phyloP scores from a whole-genome alignment of 2,888 invertebrate genomes.

The Harpalus rufipes region DNA sequence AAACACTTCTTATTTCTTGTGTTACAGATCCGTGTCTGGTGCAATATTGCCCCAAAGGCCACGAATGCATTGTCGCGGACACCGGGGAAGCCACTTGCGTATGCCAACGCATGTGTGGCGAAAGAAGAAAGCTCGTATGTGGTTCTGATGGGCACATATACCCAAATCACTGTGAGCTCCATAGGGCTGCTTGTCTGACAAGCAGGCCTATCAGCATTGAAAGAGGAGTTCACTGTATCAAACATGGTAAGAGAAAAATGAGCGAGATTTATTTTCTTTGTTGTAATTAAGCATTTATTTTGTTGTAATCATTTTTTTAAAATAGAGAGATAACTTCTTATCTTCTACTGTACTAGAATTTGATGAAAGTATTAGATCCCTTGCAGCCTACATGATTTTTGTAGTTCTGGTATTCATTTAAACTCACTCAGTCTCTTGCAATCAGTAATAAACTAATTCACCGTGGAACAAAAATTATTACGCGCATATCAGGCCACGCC shows the following conservation, averaged over 20 bases:
- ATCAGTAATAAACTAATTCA: no score
- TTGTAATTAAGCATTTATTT: no score
- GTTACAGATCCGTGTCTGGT: conserved; percentile 82
- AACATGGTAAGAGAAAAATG: conserved; percentile 73
- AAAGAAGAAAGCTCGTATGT: conserved; percentile 81
- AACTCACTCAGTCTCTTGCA: no score
- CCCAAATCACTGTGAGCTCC: conserved; percentile 84
- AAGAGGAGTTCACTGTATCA: conserved; percentile 78
- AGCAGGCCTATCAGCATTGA: conserved; percentile 80
- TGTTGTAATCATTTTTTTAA: no score
- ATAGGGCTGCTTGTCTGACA: conserved; percentile 81
- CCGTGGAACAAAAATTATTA: no score
- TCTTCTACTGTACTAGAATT: no score
- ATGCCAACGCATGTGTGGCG: conserved; percentile 81
- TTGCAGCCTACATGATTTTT: no score
- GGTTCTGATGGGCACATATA: conserved; percentile 84
- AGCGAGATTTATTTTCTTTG: not conserved
- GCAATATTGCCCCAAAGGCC: conserved; percentile 83
- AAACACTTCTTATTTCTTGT: no score
- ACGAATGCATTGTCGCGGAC: conserved; percentile 80
- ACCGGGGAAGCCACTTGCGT: conserved; percentile 80
- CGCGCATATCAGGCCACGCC: no score
- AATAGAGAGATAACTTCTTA: no score
- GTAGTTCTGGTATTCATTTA: no score
- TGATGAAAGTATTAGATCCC: no score